Evolutionary conservation across 2,113 vertebrate species (phyloP), one percentile per base, ranked within the genome.

Genomic region (Psephotus haematonotus): DNA sequence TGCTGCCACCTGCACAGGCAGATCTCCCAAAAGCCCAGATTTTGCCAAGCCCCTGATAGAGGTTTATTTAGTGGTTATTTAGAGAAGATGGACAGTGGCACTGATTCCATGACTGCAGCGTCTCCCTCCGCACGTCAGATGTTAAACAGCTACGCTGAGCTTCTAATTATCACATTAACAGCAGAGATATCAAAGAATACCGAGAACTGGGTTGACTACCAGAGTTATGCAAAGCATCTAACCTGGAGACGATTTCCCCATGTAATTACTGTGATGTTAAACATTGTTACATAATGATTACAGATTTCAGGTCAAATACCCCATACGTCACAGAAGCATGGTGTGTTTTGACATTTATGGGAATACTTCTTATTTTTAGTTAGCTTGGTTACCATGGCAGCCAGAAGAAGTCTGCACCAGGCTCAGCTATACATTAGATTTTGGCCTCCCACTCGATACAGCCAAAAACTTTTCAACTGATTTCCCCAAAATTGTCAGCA

Each of bases 341-440:
- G 95, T 72, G 84, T 90, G 93, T 95, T 96, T 96, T 89, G 91
- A 96, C 95, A 97, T 95, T 95, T 86, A 92, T 95, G 95, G 95
- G 78, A 70, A 94, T 80, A 37, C 65, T 96, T 92, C 53, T 96
- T 97, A 96, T 96, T 97, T 97, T 97, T 97, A 97, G 97, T 90
- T 90, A 50, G 94, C 77, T 95, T 84, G 90, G 97, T 97, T 97
- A 49, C 97, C 93, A 96, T 91, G 95, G 94, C 95, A 97, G 90
- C 37, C 0, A 41, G 90, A 11, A 95, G 91, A 90, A 79, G 89
- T 86, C 93, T 43, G 95, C 75, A 63, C 88, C 7, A 50, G 75
- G 1, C 82, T 85, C 90, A 28, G 93, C 90, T 62, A 68, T 85
- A 91, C 89, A 10, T 88, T 91, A 37, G 35, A 27, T 71, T 64